phyloP scores from a whole-genome alignment of 2,797 vertebrate species.

The Poecilia velifera region DNA sequence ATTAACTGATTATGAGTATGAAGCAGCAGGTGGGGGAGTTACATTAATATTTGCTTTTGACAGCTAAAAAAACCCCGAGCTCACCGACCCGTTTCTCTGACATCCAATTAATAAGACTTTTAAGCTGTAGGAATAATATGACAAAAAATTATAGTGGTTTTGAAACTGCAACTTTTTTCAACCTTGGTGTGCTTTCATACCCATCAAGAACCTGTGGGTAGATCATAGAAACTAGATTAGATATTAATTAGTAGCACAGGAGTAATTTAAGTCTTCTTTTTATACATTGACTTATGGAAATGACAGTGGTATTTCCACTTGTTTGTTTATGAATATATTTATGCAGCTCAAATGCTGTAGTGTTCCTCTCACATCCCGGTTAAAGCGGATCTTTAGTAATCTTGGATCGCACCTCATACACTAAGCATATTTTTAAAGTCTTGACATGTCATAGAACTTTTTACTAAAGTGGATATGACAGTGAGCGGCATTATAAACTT shows the following conservation, averaged over 20 bases:
- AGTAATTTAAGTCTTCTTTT: neutral
- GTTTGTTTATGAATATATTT: neutral
- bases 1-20: neutral
- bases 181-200: neutral
- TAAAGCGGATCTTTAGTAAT: constrained; percentile 34
- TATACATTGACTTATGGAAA: neutral
- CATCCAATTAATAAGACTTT: neutral
- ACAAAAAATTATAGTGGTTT: too few species aligned
- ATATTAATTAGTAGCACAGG: neutral
- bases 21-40: neutral
- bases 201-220: neutral
- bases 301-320: too few species aligned
- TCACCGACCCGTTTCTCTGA: neutral
- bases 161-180: neutral
- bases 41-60: neutral
- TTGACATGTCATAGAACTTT: neutral
- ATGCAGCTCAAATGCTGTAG: neutral
- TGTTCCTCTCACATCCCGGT: constrained; percentile 43
- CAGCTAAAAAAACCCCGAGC: neutral
- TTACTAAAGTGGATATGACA: constrained; percentile 4
- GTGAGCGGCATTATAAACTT: neutral
- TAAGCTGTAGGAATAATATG: neutral
- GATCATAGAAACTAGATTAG: neutral
- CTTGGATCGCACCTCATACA: constrained; percentile 11
- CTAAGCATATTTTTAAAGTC: neutral